These are phyloP conservation scores for Gambelia wislizenii DNA, from an alignment of 2,797 vertebrate genomes.

Conservation along the genomic window DNA sequence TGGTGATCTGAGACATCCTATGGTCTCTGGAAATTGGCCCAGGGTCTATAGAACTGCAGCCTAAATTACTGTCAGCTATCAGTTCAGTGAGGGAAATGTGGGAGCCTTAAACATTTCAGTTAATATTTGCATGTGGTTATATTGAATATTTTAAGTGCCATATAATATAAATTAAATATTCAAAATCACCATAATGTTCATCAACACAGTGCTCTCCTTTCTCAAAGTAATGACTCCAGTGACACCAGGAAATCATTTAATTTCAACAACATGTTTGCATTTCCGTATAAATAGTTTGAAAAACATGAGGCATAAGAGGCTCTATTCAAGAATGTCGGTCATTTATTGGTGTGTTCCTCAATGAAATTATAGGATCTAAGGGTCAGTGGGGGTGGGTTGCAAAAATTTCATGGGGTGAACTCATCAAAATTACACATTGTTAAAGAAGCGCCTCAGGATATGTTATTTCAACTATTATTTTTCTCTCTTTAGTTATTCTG, in stretches of 20 bases:
- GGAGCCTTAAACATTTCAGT: constrained; percentile 4
- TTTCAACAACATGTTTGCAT: constrained; percentile 65
- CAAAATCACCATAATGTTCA: constrained; percentile 12
- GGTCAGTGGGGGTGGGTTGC: constrained; percentile 37
- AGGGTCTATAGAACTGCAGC: neutral
- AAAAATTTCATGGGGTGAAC: constrained; percentile 72
- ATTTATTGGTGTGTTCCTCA: constrained; percentile 69
- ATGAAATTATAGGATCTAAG: constrained; percentile 70
- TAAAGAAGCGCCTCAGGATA: constrained; percentile 76
- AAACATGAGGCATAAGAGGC: constrained; percentile 47
- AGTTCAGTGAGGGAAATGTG: neutral
- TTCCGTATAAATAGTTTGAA: constrained; percentile 63
- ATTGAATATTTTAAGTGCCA: neutral
- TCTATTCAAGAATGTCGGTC: constrained; percentile 63
- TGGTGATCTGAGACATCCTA: neutral
- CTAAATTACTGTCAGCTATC: neutral
- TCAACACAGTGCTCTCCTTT: constrained; percentile 39
- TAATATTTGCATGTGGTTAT: neutral
- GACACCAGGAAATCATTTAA: constrained; percentile 58
- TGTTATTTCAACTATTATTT: constrained; percentile 76
- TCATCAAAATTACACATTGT: constrained; percentile 77
- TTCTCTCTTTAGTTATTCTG: constrained; percentile 71
- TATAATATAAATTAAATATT: constrained; percentile 31
- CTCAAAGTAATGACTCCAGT: constrained; percentile 52
- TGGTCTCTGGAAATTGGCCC: neutral